phyloP scores from a whole-genome alignment of 2,113 vertebrate genomes.

The Heteronetta atricapilla region DNA sequence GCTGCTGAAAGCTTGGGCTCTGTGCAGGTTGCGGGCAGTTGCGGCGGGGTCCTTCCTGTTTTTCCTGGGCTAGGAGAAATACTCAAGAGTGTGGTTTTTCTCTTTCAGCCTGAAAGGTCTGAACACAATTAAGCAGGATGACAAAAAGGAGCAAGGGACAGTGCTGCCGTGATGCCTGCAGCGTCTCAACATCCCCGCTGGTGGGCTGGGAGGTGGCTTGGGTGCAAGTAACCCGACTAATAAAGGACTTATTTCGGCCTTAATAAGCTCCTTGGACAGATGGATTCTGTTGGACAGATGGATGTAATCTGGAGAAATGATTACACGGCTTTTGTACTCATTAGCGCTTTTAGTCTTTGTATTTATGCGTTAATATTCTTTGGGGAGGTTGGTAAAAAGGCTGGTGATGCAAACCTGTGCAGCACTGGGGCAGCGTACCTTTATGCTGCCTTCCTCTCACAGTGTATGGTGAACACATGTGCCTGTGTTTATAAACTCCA shows the following conservation, averaged over 20 bases:
- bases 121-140: neutral
- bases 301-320: constrained; percentile 66
- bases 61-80: neutral
- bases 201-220: neutral
- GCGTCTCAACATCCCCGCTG: neutral
- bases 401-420: neutral
- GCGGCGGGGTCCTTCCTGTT: neutral
- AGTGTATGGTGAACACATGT: fast-evolving
- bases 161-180: neutral
- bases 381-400: neutral
- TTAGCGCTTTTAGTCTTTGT: constrained; percentile 43
- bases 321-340: constrained; percentile 41
- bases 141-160: neutral
- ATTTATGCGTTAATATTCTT: constrained; percentile 35
- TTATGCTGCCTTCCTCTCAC: neutral
- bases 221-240: constrained; percentile 53
- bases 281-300: constrained; percentile 68
- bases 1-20: neutral
- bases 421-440: neutral
- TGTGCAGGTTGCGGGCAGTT: neutral
- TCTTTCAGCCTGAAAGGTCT: neutral
- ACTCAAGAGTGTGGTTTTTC: neutral
- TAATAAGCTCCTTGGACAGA: constrained; percentile 71
- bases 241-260: constrained; percentile 64
- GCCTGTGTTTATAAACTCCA: fast-evolving